These are phyloP conservation scores for Scelioninae gen. 1 DNA, from an alignment of 2,888 invertebrate genomes.

Conservation along the genomic window DNA sequence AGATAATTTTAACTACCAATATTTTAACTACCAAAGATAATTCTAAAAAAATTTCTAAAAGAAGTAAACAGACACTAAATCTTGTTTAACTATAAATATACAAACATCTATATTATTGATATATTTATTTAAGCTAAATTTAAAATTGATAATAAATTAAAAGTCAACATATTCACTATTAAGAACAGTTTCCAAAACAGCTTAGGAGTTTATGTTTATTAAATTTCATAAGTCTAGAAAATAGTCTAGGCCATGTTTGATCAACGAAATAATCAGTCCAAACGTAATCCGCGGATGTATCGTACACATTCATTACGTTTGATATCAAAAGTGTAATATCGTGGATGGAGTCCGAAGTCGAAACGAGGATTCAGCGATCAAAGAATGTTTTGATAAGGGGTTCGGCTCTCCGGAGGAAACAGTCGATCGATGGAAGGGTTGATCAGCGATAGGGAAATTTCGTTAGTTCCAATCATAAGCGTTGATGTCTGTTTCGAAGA, in stretches of 20 bases:
- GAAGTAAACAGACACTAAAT: no score
- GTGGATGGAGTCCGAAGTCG: slow-evolving; percentile 48
- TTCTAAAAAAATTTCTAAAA: no score
- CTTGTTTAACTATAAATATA: no score
- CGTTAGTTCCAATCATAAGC: slow-evolving; percentile 80
- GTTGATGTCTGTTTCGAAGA: slow-evolving; percentile 70
- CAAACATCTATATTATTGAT: no score
- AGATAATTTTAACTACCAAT: no score
- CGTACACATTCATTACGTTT: slow-evolving; percentile 20
- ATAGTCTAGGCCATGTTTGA: neutral
- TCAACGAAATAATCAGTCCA: slow-evolving; percentile 31
- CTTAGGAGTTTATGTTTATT: slow-evolving; percentile 9
- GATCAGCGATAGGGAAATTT: slow-evolving; percentile 84
- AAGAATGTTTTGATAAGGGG: slow-evolving; percentile 82
- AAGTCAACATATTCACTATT: no score
- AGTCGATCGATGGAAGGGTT: slow-evolving; percentile 82
- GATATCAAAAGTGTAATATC: slow-evolving; percentile 53
- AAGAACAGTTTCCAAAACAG: no score
- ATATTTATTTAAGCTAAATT: no score
- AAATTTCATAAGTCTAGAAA: slow-evolving; percentile 21
- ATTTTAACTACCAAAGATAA: no score
- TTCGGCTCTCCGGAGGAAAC: slow-evolving; percentile 77
- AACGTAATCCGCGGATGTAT: slow-evolving; percentile 36
- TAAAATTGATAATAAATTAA: no score
- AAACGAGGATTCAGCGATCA: slow-evolving; percentile 75